These are phyloP conservation scores for Coranthus polyacanthus DNA, from an alignment of 2,797 vertebrate genomes.

Conservation along the genomic window DNA sequence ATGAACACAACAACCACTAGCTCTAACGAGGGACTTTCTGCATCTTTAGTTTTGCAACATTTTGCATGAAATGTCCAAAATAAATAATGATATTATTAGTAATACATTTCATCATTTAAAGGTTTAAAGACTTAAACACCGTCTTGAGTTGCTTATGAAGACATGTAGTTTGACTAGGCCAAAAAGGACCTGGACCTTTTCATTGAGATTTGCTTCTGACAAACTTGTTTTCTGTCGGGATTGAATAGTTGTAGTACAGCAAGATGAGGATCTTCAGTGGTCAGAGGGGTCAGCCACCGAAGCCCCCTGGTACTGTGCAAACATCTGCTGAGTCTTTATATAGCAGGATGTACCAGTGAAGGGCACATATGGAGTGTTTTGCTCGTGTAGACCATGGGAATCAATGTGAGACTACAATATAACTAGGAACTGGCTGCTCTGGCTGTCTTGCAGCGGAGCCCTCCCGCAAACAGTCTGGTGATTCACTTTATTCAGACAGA, in stretches of 20 bases:
- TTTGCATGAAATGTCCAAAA: no score
- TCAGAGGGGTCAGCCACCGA: conserved; percentile 42
- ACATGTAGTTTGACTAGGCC: no score
- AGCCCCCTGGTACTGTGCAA: conserved; percentile 67
- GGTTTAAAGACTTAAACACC: no score
- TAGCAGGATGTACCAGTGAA: conserved; percentile 57
- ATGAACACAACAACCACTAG: no score
- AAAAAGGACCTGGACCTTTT: no score
- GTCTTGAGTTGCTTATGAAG: no score
- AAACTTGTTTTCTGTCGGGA: conserved; percentile 5
- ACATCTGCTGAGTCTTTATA: conserved; percentile 76
- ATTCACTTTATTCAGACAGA: conserved; percentile 31
- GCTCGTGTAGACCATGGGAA: conserved; percentile 46
- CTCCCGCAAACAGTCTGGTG: conserved; percentile 46
- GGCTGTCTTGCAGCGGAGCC: conserved; percentile 7
- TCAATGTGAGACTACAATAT: conserved; percentile 25
- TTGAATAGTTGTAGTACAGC: conserved; percentile 1
- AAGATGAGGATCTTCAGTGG: conserved; percentile 20
- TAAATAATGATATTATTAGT: no score
- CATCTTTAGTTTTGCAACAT: no score
- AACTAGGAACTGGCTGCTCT: conserved; percentile 17
- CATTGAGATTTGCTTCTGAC: neutral
- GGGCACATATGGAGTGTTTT: conserved; percentile 35
- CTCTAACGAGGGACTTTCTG: no score
- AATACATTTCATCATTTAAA: no score